A percentile compares a stretch with the other conserved stretches of the same genome.
Evolutionary conservation across 2,888 invertebrate species (phyloP).

Genomic region (Alitta virens): DNA sequence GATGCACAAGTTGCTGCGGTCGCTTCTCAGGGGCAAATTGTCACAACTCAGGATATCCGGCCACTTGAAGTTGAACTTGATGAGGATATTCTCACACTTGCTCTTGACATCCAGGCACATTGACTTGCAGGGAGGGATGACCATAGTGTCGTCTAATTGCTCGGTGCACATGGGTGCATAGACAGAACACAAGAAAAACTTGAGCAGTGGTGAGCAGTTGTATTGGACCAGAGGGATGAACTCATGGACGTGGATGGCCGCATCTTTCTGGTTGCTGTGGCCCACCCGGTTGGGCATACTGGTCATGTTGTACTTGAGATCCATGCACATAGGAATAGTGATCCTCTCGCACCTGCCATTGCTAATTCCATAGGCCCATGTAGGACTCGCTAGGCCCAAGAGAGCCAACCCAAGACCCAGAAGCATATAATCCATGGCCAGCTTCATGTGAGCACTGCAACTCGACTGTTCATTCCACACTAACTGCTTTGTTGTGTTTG

Average conservation of each 20-base stretch:
- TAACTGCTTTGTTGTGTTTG: too few relatives aligned
- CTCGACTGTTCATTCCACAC: too few relatives aligned
- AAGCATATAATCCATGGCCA: too few relatives aligned
- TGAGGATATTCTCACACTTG: slow-evolving; percentile 64
- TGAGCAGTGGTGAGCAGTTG: slow-evolving; percentile 76
- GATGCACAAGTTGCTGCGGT: slow-evolving; percentile 70
- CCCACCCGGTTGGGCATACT: slow-evolving; percentile 83
- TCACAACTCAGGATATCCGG: slow-evolving; percentile 75
- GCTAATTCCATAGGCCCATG: background rate
- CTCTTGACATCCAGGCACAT: slow-evolving; percentile 70
- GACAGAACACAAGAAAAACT: slow-evolving; percentile 85
- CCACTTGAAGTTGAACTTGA: slow-evolving; percentile 67
- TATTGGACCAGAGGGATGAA: slow-evolving; percentile 74
- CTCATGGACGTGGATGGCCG: slow-evolving; percentile 72
- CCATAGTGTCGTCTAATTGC: slow-evolving; percentile 72
- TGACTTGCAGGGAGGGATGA: slow-evolving; percentile 79
- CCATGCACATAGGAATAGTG: slow-evolving; percentile 75
- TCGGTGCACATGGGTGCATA: slow-evolving; percentile 89
- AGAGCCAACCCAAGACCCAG: too few relatives aligned
- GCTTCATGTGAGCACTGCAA: too few relatives aligned
- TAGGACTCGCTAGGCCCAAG: background rate
- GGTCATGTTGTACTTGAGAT: slow-evolving; percentile 82
- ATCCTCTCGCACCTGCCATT: slow-evolving; percentile 73
- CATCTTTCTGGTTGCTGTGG: slow-evolving; percentile 77
- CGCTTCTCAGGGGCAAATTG: slow-evolving; percentile 68